Base-by-base conservation (phyloP, 2,888 invertebrate genomes). In the Balanococcus diminutus region DNA sequence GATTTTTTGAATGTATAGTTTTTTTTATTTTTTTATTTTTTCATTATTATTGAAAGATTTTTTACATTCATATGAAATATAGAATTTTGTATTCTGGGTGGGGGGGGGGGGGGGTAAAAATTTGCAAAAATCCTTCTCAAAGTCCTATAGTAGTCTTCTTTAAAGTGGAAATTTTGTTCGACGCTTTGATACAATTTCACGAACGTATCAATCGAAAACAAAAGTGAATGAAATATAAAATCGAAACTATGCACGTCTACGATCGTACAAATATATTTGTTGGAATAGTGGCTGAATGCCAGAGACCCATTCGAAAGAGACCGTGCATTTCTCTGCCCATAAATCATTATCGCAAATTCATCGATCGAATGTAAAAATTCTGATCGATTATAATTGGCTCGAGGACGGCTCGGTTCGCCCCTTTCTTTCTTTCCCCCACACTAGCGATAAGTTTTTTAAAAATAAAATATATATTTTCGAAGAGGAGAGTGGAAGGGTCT, bases 381-480 rank as follows among this genome's bases (percentile, higher is more conserved):
- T 67, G 61, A 28, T 67, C 28, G 28, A 67, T 67, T 67, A 67
- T n/a, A 67, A 28, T 67, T 67, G 61, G 61, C 61, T 67, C 61
- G 61, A 67, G 61, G 61, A 28, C 61, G 61, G 28, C 11, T 22
- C 61, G 28, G 11, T 25, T 25, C 28, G 25, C 19, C 51, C 51
- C 19, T 19, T 67, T 56, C 0, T 67, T 67, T 67, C 28, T 67
- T 14, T 67, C n/a, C 11, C n/a, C 28, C 51, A 19, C n/a, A 36
- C 8, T 19, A n/a, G 19, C 19, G n/a, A n/a, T n/a, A 5, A 19
- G 3, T 51, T 51, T 36, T 51, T 51, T 51, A 51, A 6, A n/a
- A 19, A 19, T 51, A 19, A n/a, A n/a, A 42, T 51, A 51, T 4
- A 2, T 19, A 3, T 5, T 51, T 2, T 19, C 51, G 19, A 19